These are phyloP conservation scores for Xestia sexstrigata DNA, from an alignment of 2,888 invertebrate species.

Conservation along the genomic window DNA sequence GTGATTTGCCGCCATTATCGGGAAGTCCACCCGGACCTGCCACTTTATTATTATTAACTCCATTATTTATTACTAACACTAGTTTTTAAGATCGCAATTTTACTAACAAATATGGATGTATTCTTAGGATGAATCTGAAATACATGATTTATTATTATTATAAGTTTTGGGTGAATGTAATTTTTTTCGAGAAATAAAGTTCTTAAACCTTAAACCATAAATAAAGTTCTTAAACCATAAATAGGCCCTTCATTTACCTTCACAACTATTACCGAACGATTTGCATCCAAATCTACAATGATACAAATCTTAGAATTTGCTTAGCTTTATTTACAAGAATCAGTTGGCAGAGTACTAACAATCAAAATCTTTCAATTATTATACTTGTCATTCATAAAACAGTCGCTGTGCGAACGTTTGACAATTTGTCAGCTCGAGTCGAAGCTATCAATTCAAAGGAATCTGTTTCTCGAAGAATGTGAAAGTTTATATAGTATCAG, in stretches of 20 bases:
- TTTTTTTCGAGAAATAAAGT: too few species aligned
- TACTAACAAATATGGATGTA: too few species aligned
- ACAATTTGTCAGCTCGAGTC: constrained; percentile 25
- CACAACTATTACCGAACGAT: not conserved
- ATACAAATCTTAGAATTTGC: not conserved
- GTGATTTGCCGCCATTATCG: too few species aligned
- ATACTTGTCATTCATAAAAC: constrained; percentile 1
- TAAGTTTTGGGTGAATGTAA: too few species aligned
- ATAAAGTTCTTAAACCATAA: too few species aligned
- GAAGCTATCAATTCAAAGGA: constrained; percentile 38
- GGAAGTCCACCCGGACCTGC: too few species aligned
- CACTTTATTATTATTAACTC: too few species aligned
- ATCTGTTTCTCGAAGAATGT: constrained; percentile 19
- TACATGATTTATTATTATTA: too few species aligned
- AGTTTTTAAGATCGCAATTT: too few species aligned
- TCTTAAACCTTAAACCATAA: too few species aligned
- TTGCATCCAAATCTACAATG: not conserved
- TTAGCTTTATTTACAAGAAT: constrained; percentile 3
- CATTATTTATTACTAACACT: too few species aligned
- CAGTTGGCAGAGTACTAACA: not conserved
- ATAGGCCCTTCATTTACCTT: not conserved
- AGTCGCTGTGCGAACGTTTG: constrained; percentile 8
- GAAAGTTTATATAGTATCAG: constrained; percentile 41
- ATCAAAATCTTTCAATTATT: not conserved
- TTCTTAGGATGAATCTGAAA: too few species aligned